Conservation (phyloP, 2,888 invertebrate genomes). For the Pandemis cinnamomeana region DNA sequence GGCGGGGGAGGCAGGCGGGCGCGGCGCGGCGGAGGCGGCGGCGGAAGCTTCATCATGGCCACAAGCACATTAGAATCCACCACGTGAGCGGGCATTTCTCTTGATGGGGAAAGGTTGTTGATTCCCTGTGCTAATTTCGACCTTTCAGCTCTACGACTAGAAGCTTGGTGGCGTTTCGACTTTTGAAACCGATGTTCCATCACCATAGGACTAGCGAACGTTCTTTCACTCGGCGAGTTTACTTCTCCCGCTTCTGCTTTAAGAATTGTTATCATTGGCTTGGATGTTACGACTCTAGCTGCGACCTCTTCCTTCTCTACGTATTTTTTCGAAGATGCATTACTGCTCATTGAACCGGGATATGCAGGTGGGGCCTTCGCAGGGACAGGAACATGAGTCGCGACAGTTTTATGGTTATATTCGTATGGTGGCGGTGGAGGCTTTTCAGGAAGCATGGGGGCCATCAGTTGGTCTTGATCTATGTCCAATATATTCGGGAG, state of each 20-base stretch:
- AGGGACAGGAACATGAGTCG: conserved; percentile 61
- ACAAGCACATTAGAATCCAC: conserved; percentile 82
- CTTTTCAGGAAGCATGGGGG: conserved; percentile 67
- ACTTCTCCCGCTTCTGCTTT: conserved; percentile 91
- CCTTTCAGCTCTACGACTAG: conserved; percentile 86
- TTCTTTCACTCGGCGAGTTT: conserved; percentile 85
- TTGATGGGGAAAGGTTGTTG: conserved; percentile 76
- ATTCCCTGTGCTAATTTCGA: conserved; percentile 84
- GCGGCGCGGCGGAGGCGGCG: conserved; percentile 84
- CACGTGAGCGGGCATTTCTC: conserved; percentile 69
- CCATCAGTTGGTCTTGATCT: conserved; percentile 57
- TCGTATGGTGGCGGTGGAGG: conserved; percentile 89
- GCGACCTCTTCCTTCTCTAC: conserved; percentile 87
- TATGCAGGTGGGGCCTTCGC: conserved; percentile 88
- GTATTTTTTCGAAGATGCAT: conserved; percentile 54
- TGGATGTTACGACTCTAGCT: conserved; percentile 90
- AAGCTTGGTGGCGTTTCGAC: conserved; percentile 78
- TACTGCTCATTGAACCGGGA: conserved; percentile 71
- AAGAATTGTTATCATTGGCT: conserved; percentile 90
- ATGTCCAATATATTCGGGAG: conserved; percentile 78
- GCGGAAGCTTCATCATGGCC: conserved; percentile 86
- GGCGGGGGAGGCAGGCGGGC: conserved; percentile 89
- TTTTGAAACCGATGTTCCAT: conserved; percentile 79
- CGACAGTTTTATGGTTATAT: conserved; percentile 85
- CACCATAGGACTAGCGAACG: conserved; percentile 81